A percentile compares a stretch with the other conserved stretches of the same genome.
These are phyloP conservation scores for Sciaenops ocellatus DNA, from an alignment of 2,797 vertebrate genomes.

Conservation along the genomic window DNA sequence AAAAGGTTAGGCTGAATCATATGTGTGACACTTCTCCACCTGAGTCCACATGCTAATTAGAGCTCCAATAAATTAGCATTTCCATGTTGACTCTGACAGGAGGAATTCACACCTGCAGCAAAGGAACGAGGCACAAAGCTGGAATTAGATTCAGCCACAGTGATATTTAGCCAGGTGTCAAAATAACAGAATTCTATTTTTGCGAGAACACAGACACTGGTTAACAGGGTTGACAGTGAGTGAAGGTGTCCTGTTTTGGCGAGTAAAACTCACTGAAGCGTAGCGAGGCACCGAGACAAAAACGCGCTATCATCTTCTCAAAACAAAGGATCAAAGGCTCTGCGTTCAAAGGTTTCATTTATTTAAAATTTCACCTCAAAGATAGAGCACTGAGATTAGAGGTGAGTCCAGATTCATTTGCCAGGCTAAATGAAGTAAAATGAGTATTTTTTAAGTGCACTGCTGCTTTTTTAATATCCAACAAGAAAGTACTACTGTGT, in stretches of 20 bases:
- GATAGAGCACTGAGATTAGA: slow-evolving; percentile 29
- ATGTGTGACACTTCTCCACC: slow-evolving; percentile 71
- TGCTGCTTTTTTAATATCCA: background rate
- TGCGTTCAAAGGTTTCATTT: slow-evolving; percentile 31
- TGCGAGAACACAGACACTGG: slow-evolving; percentile 42
- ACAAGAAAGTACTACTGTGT: background rate
- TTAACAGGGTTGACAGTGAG: slow-evolving; percentile 49
- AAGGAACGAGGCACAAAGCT: slow-evolving; percentile 52
- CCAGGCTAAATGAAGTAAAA: slow-evolving; percentile 6
- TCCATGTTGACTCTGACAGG: slow-evolving; percentile 67
- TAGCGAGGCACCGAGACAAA: slow-evolving; percentile 16
- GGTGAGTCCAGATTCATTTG: slow-evolving; percentile 7
- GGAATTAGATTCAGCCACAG: slow-evolving; percentile 57
- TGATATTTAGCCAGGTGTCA: slow-evolving; percentile 78
- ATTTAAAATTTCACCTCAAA: slow-evolving; percentile 23
- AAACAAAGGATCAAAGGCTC: slow-evolving; percentile 67
- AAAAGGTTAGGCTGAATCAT: slow-evolving; percentile 78
- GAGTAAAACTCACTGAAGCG: slow-evolving; percentile 16
- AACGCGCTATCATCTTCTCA: slow-evolving; percentile 48
- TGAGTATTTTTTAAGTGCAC: slow-evolving; percentile 8
- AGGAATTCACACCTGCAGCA: slow-evolving; percentile 74
- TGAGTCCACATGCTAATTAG: slow-evolving; percentile 78
- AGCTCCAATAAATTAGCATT: slow-evolving; percentile 77
- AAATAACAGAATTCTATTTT: slow-evolving; percentile 59
- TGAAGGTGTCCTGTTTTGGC: slow-evolving; percentile 22